Evolutionary conservation across 2,113 vertebrate genomes (phyloP).

Genomic region (Myocastor coypus): DNA sequence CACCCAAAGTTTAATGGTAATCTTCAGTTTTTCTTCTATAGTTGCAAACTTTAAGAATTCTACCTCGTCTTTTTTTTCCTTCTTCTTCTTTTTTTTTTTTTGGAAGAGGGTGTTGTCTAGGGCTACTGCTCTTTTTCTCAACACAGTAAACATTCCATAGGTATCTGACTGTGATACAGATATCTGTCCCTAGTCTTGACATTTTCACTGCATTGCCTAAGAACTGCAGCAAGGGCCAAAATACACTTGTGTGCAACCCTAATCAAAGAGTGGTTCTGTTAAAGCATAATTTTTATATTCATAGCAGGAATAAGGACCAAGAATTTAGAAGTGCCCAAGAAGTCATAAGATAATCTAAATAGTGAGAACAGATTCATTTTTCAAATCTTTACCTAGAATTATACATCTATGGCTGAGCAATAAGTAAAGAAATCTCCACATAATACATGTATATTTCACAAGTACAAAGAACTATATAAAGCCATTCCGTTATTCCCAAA

Average conservation of each 20-base stretch:
- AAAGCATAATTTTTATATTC: not conserved
- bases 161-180: not conserved
- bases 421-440: slow-evolving; percentile 34
- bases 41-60: not conserved
- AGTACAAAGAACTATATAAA: not conserved
- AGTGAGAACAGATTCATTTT: not conserved
- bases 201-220: not conserved
- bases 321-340: not conserved
- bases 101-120: not conserved
- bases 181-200: not conserved
- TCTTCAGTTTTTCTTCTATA: not conserved
- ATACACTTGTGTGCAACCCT: not conserved
- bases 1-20: not conserved
- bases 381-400: not conserved
- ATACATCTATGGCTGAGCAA: not conserved
- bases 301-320: not conserved
- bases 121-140: not conserved
- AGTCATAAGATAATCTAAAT: not conserved
- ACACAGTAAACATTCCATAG: not conserved
- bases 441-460: not conserved
- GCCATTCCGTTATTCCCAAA: slow-evolving; percentile 28
- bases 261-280: not conserved
- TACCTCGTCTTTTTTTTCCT: not conserved
- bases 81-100: no score
- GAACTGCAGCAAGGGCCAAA: not conserved